A percentile compares a stretch with the other conserved stretches of the same genome.
Conservation (phyloP, 1,140 invertebrate species). For the Thalassaphorura encarpata region DNA sequence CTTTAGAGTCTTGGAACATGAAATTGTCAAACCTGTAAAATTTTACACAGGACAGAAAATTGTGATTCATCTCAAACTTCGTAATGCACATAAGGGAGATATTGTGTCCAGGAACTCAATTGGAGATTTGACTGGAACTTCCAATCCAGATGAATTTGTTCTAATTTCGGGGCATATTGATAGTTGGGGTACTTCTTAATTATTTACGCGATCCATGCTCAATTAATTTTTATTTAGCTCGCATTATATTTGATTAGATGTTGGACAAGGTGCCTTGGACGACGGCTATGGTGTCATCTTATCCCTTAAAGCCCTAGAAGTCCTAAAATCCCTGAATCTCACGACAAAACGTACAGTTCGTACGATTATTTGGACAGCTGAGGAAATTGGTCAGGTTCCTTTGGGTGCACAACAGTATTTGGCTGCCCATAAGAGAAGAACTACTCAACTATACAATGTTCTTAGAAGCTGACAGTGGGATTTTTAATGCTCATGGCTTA, state of each 20-base stretch:
- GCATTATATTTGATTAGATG: no score
- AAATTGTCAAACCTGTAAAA: no score
- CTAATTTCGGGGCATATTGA: slow-evolving; percentile 47
- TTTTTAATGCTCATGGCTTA: slow-evolving; percentile 37
- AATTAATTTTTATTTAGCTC: not conserved
- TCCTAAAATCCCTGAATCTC: slow-evolving; percentile 40
- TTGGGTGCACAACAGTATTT: slow-evolving; percentile 38
- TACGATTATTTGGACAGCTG: slow-evolving; percentile 44
- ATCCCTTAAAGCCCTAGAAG: slow-evolving; percentile 40
- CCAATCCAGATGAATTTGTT: slow-evolving; percentile 41
- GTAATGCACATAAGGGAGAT: slow-evolving; percentile 35
- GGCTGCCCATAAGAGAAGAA: slow-evolving; percentile 36
- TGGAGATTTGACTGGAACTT: slow-evolving; percentile 39
- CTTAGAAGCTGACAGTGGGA: slow-evolving; percentile 47
- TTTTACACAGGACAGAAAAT: no score
- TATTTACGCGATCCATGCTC: not conserved
- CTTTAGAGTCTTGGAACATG: no score
- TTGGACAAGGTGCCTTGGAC: slow-evolving; percentile 49
- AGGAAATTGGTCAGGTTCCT: slow-evolving; percentile 39
- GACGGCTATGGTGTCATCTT: slow-evolving; percentile 45
- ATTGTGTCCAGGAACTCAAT: slow-evolving; percentile 40
- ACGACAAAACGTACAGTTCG: slow-evolving; percentile 42
- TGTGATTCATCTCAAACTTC: slow-evolving; percentile 37
- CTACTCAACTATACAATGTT: slow-evolving; percentile 38
- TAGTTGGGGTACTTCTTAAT: slow-evolving; percentile 45